Conservation (phyloP, 2,113 vertebrate species). For the Melanotaenia duboulayi region DNA sequence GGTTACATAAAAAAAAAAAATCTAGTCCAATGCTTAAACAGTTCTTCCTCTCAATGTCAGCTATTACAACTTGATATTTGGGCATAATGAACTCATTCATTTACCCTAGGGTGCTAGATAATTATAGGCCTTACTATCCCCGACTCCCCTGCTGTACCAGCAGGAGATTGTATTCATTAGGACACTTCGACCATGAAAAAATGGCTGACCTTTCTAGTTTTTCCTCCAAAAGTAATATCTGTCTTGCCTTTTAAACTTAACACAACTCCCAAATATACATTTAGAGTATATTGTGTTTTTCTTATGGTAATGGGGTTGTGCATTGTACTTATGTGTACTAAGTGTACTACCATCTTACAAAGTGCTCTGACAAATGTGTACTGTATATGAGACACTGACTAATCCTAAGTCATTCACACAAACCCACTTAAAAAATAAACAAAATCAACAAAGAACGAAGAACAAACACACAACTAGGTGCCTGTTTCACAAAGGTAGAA, state of each 20-base stretch:
- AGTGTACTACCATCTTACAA: no score
- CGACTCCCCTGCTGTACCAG: constrained; percentile 43
- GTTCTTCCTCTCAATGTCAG: constrained; percentile 19
- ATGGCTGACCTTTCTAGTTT: constrained; percentile 69
- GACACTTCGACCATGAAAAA: constrained; percentile 75
- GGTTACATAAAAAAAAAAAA: constrained; percentile 24
- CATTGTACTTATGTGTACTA: no score
- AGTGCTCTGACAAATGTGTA: no score
- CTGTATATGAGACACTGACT: no score
- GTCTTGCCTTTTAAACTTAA: constrained; percentile 1
- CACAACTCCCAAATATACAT: not conserved
- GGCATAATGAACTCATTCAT: constrained; percentile 65
- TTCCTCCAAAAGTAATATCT: constrained; percentile 41
- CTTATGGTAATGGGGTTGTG: not conserved
- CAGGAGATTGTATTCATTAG: constrained; percentile 78
- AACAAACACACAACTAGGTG: no score
- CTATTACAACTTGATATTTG: constrained; percentile 53
- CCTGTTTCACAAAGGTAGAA: no score
- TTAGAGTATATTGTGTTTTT: not conserved
- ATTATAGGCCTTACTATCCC: constrained; percentile 65
- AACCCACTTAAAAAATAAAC: no score
- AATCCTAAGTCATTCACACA: no score
- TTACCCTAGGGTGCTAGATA: constrained; percentile 66
- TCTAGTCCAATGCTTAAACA: constrained; percentile 21
- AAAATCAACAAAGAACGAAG: no score